Evolutionary conservation across 1,140 invertebrate species (phyloP), one percentile per base, ranked within the genome.

Genomic region (Ditylenchus dipsaci): DNA sequence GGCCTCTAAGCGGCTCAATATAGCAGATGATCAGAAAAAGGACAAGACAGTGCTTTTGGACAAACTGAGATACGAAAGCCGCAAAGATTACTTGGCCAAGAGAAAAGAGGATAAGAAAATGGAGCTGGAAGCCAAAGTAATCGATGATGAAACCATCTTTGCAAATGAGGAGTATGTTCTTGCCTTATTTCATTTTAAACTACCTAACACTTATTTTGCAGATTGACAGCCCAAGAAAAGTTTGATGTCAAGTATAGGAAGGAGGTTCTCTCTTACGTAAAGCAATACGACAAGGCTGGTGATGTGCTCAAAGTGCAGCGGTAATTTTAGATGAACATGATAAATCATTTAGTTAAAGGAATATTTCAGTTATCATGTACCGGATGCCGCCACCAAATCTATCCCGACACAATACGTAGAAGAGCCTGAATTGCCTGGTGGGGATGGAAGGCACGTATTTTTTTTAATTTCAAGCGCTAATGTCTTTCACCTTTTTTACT

Each of bases 81-180:
- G 95, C 38, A 86, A 92, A 63, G 90, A 92, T 80, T 99, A 99
- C 85, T 87, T 98, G 68, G 90, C 91, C 74, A 97, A 97, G 84
- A 87, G 95, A 62, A 94, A 96, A 86, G 90, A 91, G 63, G 94
- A 97, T 78, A 97, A 98, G 86, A 87, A 97, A 45, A 87, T 89
- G n/a, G 94, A 98, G 83, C 85, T 98, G 43, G 94, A 97, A 86
- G 90, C 88, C 23, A 92, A 95, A 81, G 91, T 98, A 63, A 82
- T 88, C n/a, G 95, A 98, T 84, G 95, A 98, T 86, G 92, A 97
- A 84, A 93, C 91, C 84, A 86, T 97, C 0, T 98, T 97, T 85
- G 89, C 90, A 30, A 90, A 92, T 69, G 87, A 89, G 79, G 86
- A 90, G 89, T 92, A 87, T 59, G 65, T 68, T 33, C 75, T 43